A percentile compares a stretch with the other conserved stretches of the same genome.
Evolutionary conservation across 2,113 vertebrate species (phyloP).

Genomic region (Cyanocitta stelleri): DNA sequence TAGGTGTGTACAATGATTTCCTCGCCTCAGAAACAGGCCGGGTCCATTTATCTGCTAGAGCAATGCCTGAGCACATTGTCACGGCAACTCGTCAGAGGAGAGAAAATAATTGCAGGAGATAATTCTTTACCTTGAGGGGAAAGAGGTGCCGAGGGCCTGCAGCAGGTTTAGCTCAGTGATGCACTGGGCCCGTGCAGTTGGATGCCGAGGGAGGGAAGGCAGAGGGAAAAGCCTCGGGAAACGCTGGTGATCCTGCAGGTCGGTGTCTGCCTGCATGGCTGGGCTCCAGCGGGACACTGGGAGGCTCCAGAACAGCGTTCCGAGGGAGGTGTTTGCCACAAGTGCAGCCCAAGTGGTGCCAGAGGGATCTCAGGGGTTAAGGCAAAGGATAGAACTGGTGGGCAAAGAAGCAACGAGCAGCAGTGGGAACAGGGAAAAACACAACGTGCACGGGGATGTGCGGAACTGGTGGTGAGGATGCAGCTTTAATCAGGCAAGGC

Average conservation of each 20-base stretch:
- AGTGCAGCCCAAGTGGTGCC: neutral
- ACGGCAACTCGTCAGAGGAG: neutral
- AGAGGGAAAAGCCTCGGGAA: neutral
- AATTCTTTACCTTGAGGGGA: neutral
- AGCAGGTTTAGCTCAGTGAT: accelerated
- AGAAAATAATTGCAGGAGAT: neutral
- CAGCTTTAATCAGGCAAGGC: neutral
- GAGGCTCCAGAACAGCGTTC: neutral
- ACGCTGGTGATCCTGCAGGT: accelerated
- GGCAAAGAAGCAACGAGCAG: neutral
- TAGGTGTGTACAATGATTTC: neutral
- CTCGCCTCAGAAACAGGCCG: neutral
- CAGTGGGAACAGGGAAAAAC: neutral
- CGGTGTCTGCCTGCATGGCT: accelerated
- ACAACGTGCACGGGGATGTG: neutral
- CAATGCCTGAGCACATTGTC: neutral
- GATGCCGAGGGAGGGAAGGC: accelerated
- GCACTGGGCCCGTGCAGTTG: accelerated
- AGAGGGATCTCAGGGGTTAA: neutral
- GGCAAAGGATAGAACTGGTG: neutral
- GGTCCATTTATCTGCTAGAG: neutral
- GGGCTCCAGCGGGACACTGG: accelerated
- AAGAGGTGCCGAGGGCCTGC: accelerated
- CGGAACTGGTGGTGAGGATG: neutral
- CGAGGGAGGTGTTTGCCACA: neutral